Base-by-base conservation (phyloP, 2,113 vertebrate genomes). In the Helogale parvula region DNA sequence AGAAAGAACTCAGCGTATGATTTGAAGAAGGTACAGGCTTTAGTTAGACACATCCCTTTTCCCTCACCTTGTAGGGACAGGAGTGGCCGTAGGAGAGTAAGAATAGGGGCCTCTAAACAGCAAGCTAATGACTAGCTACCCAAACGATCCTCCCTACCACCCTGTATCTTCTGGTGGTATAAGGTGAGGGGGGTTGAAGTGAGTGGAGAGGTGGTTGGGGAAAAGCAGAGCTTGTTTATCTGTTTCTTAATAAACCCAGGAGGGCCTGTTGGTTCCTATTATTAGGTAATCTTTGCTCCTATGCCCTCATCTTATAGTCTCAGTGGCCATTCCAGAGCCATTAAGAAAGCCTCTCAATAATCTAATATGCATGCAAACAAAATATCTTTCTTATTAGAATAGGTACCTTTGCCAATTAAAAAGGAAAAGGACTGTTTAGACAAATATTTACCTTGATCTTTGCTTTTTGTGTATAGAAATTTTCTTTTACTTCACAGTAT, bases 371-470 rank as follows among this genome's bases (percentile, higher is more conserved):
- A 74, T n/a, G 60, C 35, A 85, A 25, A 45, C 38, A 74, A 94
- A 90, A 60, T 21, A 2, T 57, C 11, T 92, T 3, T 41, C 7
- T 14, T 85, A 63, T 38, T 81, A 80, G 60, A 88, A 9, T 47
- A 52, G 38, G 38, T 31, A 77, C 81, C 41, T 33, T 81, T 86
- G 41, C 47, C 88, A 83, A 33, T 80, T 83, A 63, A 47, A 79
- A 72, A 79, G 52, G 66, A 81, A 85, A 27, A 71, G 23, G 57
- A 69, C 29, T 85, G 63, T 74, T 79, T 91, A 66, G 38, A 27
- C 23, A 92, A 94, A 96, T 76, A 85, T 92, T 77, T 96, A 72
- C 38, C 31, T 92, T 79, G 17, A 85, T 54, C 35, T 90, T 93
- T 85, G 47, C 12, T 69, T 85, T 93, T 47, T 94, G 69, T 81